Percentiles rank a stretch among this genome's conserved stretches.
Evolutionary conservation across 2,797 vertebrate genomes (phyloP).

Genomic region (Oryzias dopingdopingensis): DNA sequence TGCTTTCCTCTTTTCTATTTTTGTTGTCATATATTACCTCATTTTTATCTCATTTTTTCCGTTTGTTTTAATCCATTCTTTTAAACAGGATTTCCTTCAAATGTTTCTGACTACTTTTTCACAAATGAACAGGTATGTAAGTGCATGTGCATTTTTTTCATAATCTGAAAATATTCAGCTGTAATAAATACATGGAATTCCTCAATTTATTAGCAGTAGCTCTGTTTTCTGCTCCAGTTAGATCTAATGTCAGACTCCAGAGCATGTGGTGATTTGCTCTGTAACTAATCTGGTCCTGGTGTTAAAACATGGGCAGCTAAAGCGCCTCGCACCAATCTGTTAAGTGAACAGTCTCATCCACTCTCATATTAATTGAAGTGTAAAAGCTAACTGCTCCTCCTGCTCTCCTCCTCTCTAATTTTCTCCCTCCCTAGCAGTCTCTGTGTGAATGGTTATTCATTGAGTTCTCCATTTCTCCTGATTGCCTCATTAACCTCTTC

Average conservation of each 20-base stretch:
- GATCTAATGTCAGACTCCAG: slow-evolving; percentile 32
- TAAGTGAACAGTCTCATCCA: slow-evolving; percentile 59
- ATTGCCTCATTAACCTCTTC: slow-evolving; percentile 71
- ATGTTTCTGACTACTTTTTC: slow-evolving; percentile 87
- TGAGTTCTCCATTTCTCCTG: slow-evolving; percentile 62
- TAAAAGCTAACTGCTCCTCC: slow-evolving; percentile 72
- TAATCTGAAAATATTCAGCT: slow-evolving; percentile 41
- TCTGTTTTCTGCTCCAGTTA: neutral
- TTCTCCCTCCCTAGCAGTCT: slow-evolving; percentile 43
- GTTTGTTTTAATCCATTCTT: slow-evolving; percentile 15
- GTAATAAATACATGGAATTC: slow-evolving; percentile 25
- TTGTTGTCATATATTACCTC: slow-evolving; percentile 39
- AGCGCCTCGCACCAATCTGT: slow-evolving; percentile 56
- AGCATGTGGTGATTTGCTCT: slow-evolving; percentile 32
- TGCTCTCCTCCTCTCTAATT: slow-evolving; percentile 68
- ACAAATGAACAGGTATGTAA: slow-evolving; percentile 83
- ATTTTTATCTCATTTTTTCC: slow-evolving; percentile 31
- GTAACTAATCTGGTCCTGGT: slow-evolving; percentile 30
- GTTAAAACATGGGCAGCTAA: slow-evolving; percentile 42
- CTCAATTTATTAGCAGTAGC: too few relatives aligned
- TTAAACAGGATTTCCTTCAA: slow-evolving; percentile 88
- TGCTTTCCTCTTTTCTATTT: slow-evolving; percentile 40
- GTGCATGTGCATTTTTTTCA: slow-evolving; percentile 48
- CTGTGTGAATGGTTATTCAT: slow-evolving; percentile 57
- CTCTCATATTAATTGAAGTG: slow-evolving; percentile 70